Evolutionary conservation across 2,888 invertebrate genomes (phyloP).

Genomic region (Aelia acuminata): DNA sequence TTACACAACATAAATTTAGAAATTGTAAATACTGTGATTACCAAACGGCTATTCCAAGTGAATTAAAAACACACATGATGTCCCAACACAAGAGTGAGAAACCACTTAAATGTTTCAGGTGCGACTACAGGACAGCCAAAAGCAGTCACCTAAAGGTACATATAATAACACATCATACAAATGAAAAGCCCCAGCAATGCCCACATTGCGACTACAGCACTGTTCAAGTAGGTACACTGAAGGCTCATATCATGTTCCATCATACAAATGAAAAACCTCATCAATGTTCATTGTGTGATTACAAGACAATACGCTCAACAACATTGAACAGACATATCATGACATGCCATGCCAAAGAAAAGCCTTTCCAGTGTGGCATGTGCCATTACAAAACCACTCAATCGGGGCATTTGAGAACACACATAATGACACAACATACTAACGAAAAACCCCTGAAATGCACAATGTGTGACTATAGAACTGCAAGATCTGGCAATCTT

Average conservation of each 20-base stretch:
- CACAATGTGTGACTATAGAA: constrained; percentile 40
- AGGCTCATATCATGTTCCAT: constrained; percentile 19
- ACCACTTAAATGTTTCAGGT: constrained; percentile 35
- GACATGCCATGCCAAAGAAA: constrained; percentile 15
- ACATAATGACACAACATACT: constrained; percentile 49
- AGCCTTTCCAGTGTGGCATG: background rate
- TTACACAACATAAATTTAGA: background rate
- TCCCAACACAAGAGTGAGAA: constrained; percentile 47
- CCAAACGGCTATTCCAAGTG: background rate
- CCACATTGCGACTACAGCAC: constrained; percentile 52
- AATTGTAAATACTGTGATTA: constrained; percentile 48
- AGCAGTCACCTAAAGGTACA: constrained; percentile 32
- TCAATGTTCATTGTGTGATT: constrained; percentile 39
- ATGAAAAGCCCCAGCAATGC: constrained; percentile 30
- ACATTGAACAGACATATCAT: constrained; percentile 38
- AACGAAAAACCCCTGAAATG: constrained; percentile 36
- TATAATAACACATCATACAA: constrained; percentile 49
- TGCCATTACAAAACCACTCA: constrained; percentile 32
- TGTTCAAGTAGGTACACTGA: constrained; percentile 34
- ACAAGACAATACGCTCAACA: background rate
- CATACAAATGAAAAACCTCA: constrained; percentile 54
- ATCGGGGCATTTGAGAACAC: constrained; percentile 9
- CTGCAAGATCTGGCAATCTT: constrained; percentile 12
- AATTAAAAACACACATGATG: constrained; percentile 26
- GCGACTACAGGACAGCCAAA: constrained; percentile 29